These are phyloP conservation scores for Pedetes capensis DNA, from an alignment of 2,113 vertebrate species.

Conservation along the genomic window DNA sequence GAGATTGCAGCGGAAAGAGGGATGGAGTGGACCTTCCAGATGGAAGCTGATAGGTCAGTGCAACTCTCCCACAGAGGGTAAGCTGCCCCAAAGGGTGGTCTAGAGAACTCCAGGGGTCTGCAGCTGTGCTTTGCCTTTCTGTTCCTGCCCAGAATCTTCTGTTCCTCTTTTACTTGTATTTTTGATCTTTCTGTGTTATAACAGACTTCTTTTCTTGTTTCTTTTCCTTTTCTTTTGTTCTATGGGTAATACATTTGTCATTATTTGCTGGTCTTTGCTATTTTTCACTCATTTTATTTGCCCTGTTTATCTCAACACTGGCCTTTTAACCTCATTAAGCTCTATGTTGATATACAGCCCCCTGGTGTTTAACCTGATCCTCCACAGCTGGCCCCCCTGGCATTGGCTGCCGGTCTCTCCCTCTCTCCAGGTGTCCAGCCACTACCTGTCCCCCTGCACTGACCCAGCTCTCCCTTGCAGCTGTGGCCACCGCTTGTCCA, in stretches of 20 bases:
- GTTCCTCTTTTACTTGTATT: neutral
- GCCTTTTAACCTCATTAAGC: neutral
- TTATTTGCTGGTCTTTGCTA: neutral
- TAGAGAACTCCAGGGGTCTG: neutral
- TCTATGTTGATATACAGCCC: neutral
- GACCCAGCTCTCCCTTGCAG: neutral
- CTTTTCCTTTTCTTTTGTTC: neutral
- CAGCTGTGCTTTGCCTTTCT: neutral
- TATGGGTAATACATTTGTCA: neutral
- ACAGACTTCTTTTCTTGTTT: neutral
- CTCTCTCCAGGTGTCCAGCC: neutral
- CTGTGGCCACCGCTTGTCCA: neutral
- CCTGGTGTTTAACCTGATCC: neutral
- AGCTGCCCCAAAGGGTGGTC: neutral
- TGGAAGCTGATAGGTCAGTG: neutral
- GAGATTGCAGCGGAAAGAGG: neutral
- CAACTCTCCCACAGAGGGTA: neutral
- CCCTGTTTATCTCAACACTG: neutral
- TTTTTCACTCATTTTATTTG: constrained; percentile 15
- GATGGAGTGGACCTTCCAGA: neutral
- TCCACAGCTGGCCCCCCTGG: neutral
- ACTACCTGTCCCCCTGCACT: neutral
- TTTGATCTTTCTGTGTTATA: neutral
- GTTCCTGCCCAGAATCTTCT: neutral
- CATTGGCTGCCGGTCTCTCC: neutral